Base-by-base conservation (phyloP, 2,113 vertebrate species). In the Cebidichthys violaceus region DNA sequence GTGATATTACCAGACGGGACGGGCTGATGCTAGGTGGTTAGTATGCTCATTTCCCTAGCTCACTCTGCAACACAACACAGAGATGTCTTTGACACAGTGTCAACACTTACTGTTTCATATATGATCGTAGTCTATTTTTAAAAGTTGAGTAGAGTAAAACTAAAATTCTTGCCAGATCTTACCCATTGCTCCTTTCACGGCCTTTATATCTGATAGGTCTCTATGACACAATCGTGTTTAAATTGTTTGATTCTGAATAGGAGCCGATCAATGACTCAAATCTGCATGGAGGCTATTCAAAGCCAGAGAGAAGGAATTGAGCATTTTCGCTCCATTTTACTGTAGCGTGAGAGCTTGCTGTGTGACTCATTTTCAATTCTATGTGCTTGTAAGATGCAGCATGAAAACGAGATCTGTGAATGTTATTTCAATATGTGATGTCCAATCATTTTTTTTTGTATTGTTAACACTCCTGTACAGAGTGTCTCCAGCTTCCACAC, bases 321-420 rank as follows among this genome's bases (percentile, higher is more conserved):
- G 41, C n/a, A 47, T 52, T 50, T 61, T 66, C 59, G 10, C 41
- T 35, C 57, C 33, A 27, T 75, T 79, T 35, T 8, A 20, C 20
- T 55, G 29, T 18, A 9, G 55, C 50, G 18, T 2, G 9, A 29
- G 41, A 27, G 27, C 60, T 35, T 24, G n/a, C 37, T 57, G 35
- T 45, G 33, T 71, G 57, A 11, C 62, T 72, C 31, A 60, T 70
- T 70, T 55, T 76, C 67, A 80, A 9, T 33, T 29, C 8, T 39
- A 14, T 54, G 37, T 9, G 31, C 7, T 54, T 54, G 6, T 52
- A 22, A 27, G 37, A 45, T 59, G 69, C 39, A 15, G 31, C 20
- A n/a, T 9, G 8, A 59, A 69, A 76, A 65, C 41, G 35, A 35
- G 43, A 61, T 65, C 20, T 70, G n/a, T 27, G 14, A 41, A 43